Conservation (phyloP, 2,888 invertebrate genomes). For the Hecatera dysodea region DNA sequence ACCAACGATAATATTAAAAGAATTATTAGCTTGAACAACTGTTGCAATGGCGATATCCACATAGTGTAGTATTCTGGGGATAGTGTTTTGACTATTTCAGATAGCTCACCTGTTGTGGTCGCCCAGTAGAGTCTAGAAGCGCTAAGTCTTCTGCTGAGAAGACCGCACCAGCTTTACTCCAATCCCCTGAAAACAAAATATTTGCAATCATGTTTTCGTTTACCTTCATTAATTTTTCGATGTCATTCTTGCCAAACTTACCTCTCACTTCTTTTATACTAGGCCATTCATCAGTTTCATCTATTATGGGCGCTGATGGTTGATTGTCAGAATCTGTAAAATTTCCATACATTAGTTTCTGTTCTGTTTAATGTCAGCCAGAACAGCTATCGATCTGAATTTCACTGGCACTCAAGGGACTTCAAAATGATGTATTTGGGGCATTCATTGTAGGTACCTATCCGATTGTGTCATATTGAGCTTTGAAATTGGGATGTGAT, state of each 20-base stretch:
- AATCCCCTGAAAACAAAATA: conserved; percentile 77
- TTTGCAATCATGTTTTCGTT: not conserved
- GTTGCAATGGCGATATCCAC: not conserved
- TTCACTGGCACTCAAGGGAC: conserved; percentile 8
- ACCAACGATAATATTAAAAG: no score
- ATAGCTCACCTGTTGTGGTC: conserved; percentile 78
- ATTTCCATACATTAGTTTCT: conserved; percentile 10
- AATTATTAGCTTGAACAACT: no score
- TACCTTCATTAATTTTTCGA: not conserved
- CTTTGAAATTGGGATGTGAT: conserved; percentile 1
- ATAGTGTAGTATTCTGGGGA: no score
- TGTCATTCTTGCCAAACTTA: conserved; percentile 53
- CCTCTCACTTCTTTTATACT: conserved; percentile 88
- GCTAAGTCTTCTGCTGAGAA: conserved; percentile 89
- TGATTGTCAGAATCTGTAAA: conserved; percentile 82
- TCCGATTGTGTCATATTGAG: not conserved
- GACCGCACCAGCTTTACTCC: conserved; percentile 87
- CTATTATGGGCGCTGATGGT: conserved; percentile 73
- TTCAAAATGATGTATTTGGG: conserved; percentile 35
- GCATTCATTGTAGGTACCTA: conserved; percentile 11
- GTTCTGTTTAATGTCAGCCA: not conserved
- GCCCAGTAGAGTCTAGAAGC: conserved; percentile 84
- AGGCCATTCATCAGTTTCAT: conserved; percentile 87
- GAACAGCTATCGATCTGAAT: conserved; percentile 25
- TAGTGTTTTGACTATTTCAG: no score